These are phyloP conservation scores for Hypanus sabinus DNA, from an alignment of 2,113 vertebrate genomes.

Conservation along the genomic window DNA sequence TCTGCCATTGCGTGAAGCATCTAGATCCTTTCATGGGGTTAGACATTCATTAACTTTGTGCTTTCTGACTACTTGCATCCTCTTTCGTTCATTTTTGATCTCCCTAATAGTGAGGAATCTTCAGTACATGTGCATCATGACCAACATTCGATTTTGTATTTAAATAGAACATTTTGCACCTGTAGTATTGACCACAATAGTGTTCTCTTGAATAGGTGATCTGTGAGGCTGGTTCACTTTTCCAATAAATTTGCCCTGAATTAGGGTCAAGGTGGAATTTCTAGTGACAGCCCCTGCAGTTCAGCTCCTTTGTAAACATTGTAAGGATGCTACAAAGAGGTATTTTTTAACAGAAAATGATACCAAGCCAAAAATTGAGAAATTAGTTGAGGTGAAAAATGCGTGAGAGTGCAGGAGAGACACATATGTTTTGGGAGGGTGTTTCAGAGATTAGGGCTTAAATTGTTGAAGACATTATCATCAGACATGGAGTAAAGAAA, in stretches of 20 bases:
- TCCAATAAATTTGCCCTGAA: neutral
- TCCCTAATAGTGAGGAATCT: neutral
- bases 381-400: too few relatives aligned
- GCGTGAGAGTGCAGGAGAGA: too few relatives aligned
- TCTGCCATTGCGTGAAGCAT: constrained; percentile 64
- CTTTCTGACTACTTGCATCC: too few relatives aligned
- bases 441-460: neutral
- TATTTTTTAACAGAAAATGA: neutral
- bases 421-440: too few relatives aligned
- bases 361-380: neutral
- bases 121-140: neutral
- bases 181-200: neutral
- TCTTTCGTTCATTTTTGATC: neutral
- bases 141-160: neutral
- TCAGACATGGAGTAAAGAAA: neutral
- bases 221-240: neutral
- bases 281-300: neutral
- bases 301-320: neutral
- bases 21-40: constrained; percentile 57
- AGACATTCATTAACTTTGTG: neutral
- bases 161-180: neutral
- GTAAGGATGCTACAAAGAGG: neutral
- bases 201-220: neutral
- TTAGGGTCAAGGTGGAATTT: neutral
- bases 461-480: neutral